These are phyloP conservation scores for Pseudomyrmex flavicornis DNA, from an alignment of 1,140 invertebrate genomes.

Conservation along the genomic window DNA sequence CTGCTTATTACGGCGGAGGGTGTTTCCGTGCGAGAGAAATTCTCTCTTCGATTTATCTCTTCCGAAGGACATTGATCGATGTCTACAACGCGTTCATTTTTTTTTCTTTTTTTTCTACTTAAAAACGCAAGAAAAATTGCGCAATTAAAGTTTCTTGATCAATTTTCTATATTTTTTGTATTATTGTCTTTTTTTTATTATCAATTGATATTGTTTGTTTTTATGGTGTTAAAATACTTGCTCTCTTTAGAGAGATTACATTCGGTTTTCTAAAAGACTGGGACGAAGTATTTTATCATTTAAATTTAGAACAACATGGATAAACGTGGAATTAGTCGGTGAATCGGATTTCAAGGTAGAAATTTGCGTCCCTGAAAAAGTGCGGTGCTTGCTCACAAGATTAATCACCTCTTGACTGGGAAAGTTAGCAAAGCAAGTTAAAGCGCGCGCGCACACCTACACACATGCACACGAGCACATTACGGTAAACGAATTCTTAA, in stretches of 20 bases:
- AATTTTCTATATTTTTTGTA: no score
- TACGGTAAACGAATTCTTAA: neutral
- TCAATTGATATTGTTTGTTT: no score
- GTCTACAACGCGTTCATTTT: neutral
- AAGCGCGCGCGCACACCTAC: neutral
- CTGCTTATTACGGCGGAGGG: neutral
- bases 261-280: neutral
- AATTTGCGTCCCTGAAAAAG: neutral
- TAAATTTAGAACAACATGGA: neutral
- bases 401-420: neutral
- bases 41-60: slow-evolving; percentile 13
- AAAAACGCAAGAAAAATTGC: no score
- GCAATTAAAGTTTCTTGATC: no score
- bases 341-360: neutral
- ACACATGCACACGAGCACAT: neutral
- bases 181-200: no score
- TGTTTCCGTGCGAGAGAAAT: slow-evolving; percentile 31
- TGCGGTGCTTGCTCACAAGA: neutral
- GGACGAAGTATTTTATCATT: neutral
- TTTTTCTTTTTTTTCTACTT: no score
- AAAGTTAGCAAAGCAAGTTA: neutral
- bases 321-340: neutral
- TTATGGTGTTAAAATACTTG: no score
- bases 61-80: neutral
- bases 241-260: neutral